Percentiles rank a stretch among this genome's conserved stretches.
phyloP scores from a whole-genome alignment of 2,113 vertebrate species.

The Heptranchias perlo region DNA sequence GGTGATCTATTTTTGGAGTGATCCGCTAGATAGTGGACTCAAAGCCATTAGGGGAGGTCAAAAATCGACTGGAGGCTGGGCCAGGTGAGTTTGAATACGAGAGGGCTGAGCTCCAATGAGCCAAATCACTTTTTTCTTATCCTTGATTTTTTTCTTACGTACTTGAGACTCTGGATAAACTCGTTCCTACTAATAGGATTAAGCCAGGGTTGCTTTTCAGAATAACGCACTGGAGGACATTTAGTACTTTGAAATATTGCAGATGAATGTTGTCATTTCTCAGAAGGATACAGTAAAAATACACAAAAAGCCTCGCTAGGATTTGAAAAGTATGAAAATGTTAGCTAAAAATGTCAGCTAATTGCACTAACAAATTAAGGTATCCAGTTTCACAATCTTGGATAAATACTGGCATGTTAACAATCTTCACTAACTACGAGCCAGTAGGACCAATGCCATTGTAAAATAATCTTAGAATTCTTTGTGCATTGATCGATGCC shows the following conservation, averaged over 20 bases:
- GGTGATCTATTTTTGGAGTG: background rate
- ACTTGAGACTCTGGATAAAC: background rate
- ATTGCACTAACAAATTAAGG: constrained; percentile 4
- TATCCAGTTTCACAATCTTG: constrained; percentile 15
- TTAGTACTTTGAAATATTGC: background rate
- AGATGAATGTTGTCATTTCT: background rate
- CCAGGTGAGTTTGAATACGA: background rate
- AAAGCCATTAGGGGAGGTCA: background rate
- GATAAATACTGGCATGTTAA: background rate
- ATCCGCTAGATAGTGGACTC: background rate
- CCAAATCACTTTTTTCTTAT: too few species aligned
- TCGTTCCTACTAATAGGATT: background rate
- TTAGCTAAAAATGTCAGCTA: constrained; percentile 2
- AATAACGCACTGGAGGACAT: background rate
- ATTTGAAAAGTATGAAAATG: constrained; percentile 9
- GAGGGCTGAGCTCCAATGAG: background rate
- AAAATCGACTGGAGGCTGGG: background rate
- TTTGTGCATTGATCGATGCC: background rate
- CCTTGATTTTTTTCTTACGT: background rate
- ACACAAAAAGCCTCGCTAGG: background rate
- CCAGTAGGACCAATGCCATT: background rate
- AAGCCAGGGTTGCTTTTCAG: background rate
- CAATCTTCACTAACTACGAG: background rate
- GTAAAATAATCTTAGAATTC: background rate
- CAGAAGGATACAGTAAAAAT: constrained; percentile 4